Evolutionary conservation across 1,140 invertebrate species (phyloP).

Genomic region (Pemphigus obesinymphae): DNA sequence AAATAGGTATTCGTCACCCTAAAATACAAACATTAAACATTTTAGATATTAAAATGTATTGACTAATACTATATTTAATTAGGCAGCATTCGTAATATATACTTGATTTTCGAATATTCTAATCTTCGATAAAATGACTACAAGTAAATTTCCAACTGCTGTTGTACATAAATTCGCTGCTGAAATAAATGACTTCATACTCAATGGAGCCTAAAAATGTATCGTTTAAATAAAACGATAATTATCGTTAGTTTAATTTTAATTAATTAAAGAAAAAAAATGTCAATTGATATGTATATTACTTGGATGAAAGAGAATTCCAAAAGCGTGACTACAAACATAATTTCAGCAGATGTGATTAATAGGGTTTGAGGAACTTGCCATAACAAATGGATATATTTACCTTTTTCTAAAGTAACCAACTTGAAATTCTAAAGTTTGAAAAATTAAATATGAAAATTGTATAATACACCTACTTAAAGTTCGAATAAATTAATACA

Average conservation of each 20-base stretch:
- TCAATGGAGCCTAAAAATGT: constrained; percentile 14
- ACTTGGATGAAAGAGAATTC: constrained; percentile 67
- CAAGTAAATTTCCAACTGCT: not conserved
- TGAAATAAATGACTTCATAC: constrained; percentile 16
- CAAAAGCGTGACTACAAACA: constrained; percentile 64
- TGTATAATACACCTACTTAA: too few relatives aligned
- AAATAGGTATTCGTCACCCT: constrained; percentile 80
- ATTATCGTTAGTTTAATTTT: too few relatives aligned
- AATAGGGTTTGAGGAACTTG: constrained; percentile 64
- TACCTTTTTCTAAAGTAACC: not conserved
- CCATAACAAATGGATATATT: constrained; percentile 56
- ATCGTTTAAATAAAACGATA: too few relatives aligned
- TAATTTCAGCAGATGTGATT: constrained; percentile 61
- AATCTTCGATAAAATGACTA: not conserved
- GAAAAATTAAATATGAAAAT: too few relatives aligned
- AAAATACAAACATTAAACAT: constrained; percentile 49
- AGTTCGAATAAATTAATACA: not conserved
- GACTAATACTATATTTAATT: not conserved
- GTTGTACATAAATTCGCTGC: not conserved
- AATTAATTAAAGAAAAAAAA: too few relatives aligned
- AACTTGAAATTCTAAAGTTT: constrained; percentile 46
- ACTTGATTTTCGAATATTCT: not conserved
- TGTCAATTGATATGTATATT: constrained; percentile 30
- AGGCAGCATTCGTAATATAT: too few relatives aligned
- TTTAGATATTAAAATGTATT: not conserved